phyloP scores from a whole-genome alignment of 2,797 vertebrate species.

The Sebastes hubbsi region DNA sequence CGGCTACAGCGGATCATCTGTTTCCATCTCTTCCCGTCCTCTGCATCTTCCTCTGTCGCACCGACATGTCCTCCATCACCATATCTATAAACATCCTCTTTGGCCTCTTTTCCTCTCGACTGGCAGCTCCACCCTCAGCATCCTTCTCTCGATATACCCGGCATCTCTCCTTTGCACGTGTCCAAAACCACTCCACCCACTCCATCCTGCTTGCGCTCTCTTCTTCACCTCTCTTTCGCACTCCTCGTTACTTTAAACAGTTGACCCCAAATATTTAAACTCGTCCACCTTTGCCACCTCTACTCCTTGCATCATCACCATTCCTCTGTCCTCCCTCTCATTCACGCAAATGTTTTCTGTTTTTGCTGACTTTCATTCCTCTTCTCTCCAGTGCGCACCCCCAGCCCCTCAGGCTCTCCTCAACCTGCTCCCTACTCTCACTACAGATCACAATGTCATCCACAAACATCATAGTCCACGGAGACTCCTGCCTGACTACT shows the following conservation, averaged over 20 bases:
- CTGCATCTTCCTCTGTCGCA: no score
- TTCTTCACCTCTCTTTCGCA: background rate
- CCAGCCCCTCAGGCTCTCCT: background rate
- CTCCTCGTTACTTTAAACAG: background rate
- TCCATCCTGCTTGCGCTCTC: background rate
- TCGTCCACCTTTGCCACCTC: background rate
- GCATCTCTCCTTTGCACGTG: background rate
- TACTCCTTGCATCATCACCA: background rate
- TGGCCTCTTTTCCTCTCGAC: background rate
- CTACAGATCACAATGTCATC: background rate
- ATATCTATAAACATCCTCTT: background rate
- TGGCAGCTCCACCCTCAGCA: background rate
- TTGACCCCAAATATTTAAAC: background rate
- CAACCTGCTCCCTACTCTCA: background rate
- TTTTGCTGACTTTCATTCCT: background rate
- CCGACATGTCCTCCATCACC: background rate
- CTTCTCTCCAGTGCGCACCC: background rate
- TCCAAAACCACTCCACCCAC: background rate
- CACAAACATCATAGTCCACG: background rate
- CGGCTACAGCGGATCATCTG: background rate
- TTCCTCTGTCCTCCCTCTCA: background rate
- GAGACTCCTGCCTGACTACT: background rate
- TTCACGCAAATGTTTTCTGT: background rate
- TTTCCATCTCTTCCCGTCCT: background rate
- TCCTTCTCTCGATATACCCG: background rate